Conservation (phyloP, 2,888 invertebrate genomes). For the Seladonia tumulorum region DNA sequence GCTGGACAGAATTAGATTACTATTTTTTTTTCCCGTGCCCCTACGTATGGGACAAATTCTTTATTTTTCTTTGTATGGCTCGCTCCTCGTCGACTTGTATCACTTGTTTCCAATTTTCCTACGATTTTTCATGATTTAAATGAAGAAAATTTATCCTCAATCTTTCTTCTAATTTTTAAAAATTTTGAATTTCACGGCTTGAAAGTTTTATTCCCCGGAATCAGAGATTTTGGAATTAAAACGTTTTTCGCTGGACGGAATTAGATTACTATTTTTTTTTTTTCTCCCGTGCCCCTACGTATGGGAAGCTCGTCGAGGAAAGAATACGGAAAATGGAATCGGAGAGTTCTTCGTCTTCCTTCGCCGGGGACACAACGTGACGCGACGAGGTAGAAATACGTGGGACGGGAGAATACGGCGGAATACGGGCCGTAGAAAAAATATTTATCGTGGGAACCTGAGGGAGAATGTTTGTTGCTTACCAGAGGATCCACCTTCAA, state of each 20-base stretch:
- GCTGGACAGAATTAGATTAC: no score
- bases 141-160: no score
- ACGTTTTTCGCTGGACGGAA: background rate
- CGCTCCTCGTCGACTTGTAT: no score
- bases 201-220: background rate
- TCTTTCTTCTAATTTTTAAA: no score
- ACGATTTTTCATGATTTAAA: no score
- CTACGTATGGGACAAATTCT: no score
- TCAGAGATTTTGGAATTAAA: no score
- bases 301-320: background rate
- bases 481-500: constrained; percentile 97
- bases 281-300: background rate
- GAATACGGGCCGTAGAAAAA: background rate
- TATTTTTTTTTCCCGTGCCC: no score
- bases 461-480: constrained; percentile 84
- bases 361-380: background rate
- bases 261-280: background rate
- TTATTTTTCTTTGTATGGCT: no score
- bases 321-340: background rate
- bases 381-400: background rate
- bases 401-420: background rate
- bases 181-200: no score
- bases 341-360: background rate
- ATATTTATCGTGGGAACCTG: background rate
- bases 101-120: no score